Evolutionary conservation across 1,140 invertebrate species (phyloP), one percentile per base, ranked within the genome.

Genomic region (Dryas iulia): DNA sequence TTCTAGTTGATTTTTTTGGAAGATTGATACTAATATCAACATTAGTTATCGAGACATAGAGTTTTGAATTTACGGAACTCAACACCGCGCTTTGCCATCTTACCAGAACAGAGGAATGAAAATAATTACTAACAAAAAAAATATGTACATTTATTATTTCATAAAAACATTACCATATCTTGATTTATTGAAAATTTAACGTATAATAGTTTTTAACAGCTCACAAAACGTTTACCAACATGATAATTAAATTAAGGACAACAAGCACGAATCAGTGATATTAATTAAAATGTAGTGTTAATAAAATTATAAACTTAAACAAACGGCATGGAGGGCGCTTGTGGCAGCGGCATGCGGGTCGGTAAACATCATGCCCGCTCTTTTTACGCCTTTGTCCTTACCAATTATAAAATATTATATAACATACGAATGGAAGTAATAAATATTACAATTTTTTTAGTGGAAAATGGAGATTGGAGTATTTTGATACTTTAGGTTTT

Each of bases 301-400:
- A 78, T 56, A 56, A 56, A 56, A 56, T 81, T 78, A 76, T 78
- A 76, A 80, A 78, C 67, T 75, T 72, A 67, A 73, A 72, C 72
- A 81, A 74, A 66, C 67, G 71, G 71, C 54, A 71, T 66, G 72
- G 61, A 76, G 78, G 72, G 66, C 60, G 68, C 63, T 72, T 70
- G 76, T 60, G 74, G 79, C 70, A 71, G 64, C 76, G 69, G 70
- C 76, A 84, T 84, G 78, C 78, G 80, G 82, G 82, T 69, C 33
- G 53, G 66, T 73, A 81, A 84, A 84, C 82, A 82, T 74, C 80
- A 78, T 70, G 52, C 64, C 70, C 70, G 71, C 76, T 70, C 77
- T 79, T 79, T 82, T 79, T 81, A 74, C 74, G 73, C 73, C 71
- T 76, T 74, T 74, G 75, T 73, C 60, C 74, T 59, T 12, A 62